Evolutionary conservation across 2,113 vertebrate genomes (phyloP), one percentile per base, ranked within the genome.

Genomic region (pig (Sus scrofa)): DNA sequence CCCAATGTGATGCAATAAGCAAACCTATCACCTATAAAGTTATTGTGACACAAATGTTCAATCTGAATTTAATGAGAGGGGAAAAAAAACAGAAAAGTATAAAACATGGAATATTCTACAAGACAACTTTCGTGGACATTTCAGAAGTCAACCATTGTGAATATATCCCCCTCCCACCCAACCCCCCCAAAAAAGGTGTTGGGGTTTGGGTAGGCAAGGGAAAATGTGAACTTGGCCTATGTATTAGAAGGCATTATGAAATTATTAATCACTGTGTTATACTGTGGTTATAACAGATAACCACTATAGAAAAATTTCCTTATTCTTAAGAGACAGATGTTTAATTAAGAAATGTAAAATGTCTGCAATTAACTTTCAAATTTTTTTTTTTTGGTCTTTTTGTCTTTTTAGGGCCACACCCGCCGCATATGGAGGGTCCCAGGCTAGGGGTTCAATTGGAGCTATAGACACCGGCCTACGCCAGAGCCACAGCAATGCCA

Each of bases 11-110:
- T 71, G 12, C 22, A 60, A 24, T 88, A 92, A 79, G 67, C 24
- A 71, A 3, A 68, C 3, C 52, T 6, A 34, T 70, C 12, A 90
- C 44, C 37, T 67, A 68, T 13, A 32, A 81, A 83, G 68, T n/a
- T 81, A 67, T 32, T 89, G 65, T 84, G 70, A 85, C 58, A 79
- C 44, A 93, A 89, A 81, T 73, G 12, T 94, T 82, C 75, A 74
- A 86, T 16, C 16, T 96, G 50, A 85, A 95, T 83, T 96, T 95
- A 95, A 84, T 65, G 9, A 85, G 18, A 12, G n/a, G 20, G 32
- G 56, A 24, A 79, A 92, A 86, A 26, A 68, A 54, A 50, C 4
- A 94, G 56, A 71, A 75, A 91, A 81, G 37, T 60, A 86, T 1
- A 97, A n/a, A 73, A 96, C 86, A 39, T 86, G 32, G 50, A 27